Base-by-base conservation (phyloP, 1,140 invertebrate species). In the Bradysia coprophila region DNA sequence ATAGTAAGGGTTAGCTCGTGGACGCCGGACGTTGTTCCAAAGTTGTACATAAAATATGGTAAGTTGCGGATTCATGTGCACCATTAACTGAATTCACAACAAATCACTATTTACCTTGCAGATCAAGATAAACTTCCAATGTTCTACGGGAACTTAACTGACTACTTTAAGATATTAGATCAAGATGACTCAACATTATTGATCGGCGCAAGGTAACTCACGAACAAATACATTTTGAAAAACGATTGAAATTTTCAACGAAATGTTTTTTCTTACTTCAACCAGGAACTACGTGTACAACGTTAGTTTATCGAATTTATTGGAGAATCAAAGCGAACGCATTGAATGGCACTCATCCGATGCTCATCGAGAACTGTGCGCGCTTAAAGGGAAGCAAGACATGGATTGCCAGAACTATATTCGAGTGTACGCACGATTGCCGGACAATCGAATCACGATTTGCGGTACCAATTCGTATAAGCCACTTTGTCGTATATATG, bases 381-480 rank as follows among this genome's bases (percentile, higher is more conserved):
- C 76, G 46, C 63, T 91, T 50, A 94, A 93, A 60, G 89, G 89
- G 38, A 88, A 86, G 58, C 75, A 71, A 41, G 77, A 82, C 51
- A 81, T 89, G 68, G 81, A 86, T 56, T 97, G 93, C 65, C 91
- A 97, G 65, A 97, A 97, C 65, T 96, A 92, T 62, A 81, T 97
- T 46, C 73, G 92, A 44, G 85, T 98, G 18, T 74, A 91, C 49
- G 65, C 65, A 5, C 55, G 63, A 4, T 76, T 62, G 11, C 71
- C 54, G 55, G 74, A 85, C 45, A 78, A 78, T 9, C 72, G 78
- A 45, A 68, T 92, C 20, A 67, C 92, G 40, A 76, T 96, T 34
- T 98, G 94, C 63, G 94, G 94, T 16, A 98, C 94, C 21, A 94
- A 98, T 64, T 89, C 92, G 5, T 97, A 85, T 66, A 94, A 92